Evolutionary conservation across 2,888 invertebrate genomes (phyloP).

Genomic region (Glaucopsyche alexis): DNA sequence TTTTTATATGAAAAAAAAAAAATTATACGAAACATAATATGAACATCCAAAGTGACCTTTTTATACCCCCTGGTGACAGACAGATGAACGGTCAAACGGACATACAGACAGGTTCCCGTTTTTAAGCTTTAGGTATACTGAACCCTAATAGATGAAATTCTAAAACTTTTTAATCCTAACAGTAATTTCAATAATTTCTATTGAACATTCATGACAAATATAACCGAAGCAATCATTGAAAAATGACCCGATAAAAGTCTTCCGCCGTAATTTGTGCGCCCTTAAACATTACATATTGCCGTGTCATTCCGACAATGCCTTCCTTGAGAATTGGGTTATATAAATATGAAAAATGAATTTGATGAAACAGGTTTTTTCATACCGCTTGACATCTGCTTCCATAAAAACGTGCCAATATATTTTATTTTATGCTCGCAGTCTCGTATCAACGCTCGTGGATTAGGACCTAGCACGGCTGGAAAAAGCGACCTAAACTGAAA

Average conservation of each 20-base stretch:
- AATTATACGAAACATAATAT: no score
- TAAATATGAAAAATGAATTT: conserved; percentile 16
- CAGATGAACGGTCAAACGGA: no score
- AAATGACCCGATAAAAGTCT: conserved; percentile 1
- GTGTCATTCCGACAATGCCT: background rate
- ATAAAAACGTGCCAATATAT: conserved; percentile 2
- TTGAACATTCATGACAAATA: conserved; percentile 1
- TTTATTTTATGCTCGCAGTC: background rate
- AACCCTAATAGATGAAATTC: no score
- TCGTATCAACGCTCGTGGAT: background rate
- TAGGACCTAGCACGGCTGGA: background rate
- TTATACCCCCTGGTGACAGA: no score
- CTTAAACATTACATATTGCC: background rate
- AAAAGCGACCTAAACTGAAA: background rate
- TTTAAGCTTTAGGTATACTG: no score
- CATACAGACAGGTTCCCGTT: no score
- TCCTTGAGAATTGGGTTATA: conserved; percentile 11
- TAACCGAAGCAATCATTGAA: background rate
- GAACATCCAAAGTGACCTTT: no score
- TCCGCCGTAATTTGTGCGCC: background rate
- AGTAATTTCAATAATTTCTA: background rate
- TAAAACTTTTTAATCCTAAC: background rate
- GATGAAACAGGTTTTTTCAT: background rate
- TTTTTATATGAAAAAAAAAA: no score
- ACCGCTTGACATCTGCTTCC: conserved; percentile 8